phyloP scores from a whole-genome alignment of 2,113 vertebrate species.

The Crotalus viridis region DNA sequence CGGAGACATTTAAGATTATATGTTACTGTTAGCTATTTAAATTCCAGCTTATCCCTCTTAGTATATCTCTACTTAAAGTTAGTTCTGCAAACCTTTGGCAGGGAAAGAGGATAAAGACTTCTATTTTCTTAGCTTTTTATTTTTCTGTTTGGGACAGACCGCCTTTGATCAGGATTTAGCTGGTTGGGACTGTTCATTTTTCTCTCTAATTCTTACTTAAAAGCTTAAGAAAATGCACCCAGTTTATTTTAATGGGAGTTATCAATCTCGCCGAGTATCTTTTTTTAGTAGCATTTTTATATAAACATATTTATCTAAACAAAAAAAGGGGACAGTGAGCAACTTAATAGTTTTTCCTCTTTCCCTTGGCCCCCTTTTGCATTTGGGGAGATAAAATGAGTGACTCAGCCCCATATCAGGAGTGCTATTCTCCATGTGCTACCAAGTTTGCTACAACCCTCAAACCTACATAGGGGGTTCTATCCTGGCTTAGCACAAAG shows the following conservation, averaged over 20 bases:
- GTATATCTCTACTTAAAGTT: neutral
- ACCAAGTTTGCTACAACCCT: neutral
- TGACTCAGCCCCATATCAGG: neutral
- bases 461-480: neutral
- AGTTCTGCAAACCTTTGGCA: neutral
- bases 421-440: neutral
- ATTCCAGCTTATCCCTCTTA: neutral
- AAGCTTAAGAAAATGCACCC: constrained; percentile 18
- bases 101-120: neutral
- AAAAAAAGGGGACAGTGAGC: neutral
- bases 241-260: constrained; percentile 25
- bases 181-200: neutral
- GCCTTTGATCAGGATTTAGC: constrained; percentile 17
- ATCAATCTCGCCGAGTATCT: neutral
- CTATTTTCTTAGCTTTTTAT: neutral
- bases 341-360: neutral
- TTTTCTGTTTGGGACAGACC: neutral
- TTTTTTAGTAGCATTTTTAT: neutral
- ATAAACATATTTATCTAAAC: neutral
- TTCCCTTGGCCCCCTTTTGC: neutral
- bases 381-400: neutral
- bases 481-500: neutral
- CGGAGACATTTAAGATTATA: neutral
- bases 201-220: constrained; percentile 8
- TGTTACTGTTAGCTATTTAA: neutral